Evolutionary conservation across 2,888 invertebrate species (phyloP), one percentile per base, ranked within the genome.

Genomic region (Mycalesis mineus): DNA sequence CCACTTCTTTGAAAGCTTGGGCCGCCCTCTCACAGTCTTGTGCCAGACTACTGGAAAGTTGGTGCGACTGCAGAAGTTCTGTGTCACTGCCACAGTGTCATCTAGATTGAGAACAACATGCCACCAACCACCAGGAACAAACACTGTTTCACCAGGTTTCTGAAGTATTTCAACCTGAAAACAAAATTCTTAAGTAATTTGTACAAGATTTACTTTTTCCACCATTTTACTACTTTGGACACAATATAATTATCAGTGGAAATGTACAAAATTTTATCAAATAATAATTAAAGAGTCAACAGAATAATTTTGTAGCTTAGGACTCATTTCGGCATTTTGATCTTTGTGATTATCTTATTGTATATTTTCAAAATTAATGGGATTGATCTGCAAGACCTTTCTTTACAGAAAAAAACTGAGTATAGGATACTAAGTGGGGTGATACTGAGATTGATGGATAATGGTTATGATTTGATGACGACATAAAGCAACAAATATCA

Each of bases 51-150:
- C 93, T 0, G 98, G 97, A 79, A 99, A 98, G 88, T 99, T 99
- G 0, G 97, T 97, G 62, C 94, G 92, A 68, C 98, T 98, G 78
- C 96, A 96, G 81, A 98, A 99, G 86, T 99, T 99, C 80, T 99
- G 99, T 0, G 99, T 99, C 13, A 99, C 96, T 9, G 99, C 99
- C 47, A 99, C 94, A 0, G 99, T 99, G 64, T 95, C 94, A 74
- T 98, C 98, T 62, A 99, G 88, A 85, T 99, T 99, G 31, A 99
- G 91, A 11, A 99, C 99, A 15, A 99, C 99, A 81, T 99, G 99
- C 99, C 99, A 99, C 99, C 99, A 99, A 8, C 99, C 99, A 14
- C 98, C 98, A 8, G 98, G 98, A 55, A 99, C 98, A 88, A 98
- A 99, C 31, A 99, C 98, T 3, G 98, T 99, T 80, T 99, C 99